These are phyloP conservation scores for Myiothlypis chrysogaster DNA, from an alignment of 2,797 vertebrate species.

Conservation along the genomic window DNA sequence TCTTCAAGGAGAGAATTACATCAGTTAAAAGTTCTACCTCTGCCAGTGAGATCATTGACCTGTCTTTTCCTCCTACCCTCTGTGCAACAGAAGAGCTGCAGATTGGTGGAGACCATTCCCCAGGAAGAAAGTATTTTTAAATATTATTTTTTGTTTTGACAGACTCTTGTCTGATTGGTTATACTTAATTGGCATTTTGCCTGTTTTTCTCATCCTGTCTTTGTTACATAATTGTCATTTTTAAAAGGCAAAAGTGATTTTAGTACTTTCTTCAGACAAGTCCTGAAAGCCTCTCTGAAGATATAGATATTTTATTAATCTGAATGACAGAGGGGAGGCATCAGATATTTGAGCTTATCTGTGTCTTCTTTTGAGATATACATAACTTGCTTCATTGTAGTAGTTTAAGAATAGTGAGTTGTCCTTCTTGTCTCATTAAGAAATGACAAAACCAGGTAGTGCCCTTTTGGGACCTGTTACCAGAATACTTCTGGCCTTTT, in stretches of 20 bases:
- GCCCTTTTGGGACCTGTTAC: not conserved
- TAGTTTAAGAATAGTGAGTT: not conserved
- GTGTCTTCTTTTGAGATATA: not conserved
- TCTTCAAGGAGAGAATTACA: not conserved
- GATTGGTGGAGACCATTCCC: not conserved
- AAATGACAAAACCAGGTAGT: not conserved
- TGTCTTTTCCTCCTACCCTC: not conserved
- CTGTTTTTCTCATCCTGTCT: not conserved
- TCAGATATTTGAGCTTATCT: not conserved
- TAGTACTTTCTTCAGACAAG: not conserved
- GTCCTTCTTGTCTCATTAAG: not conserved
- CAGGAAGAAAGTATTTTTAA: not conserved
- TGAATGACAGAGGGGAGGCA: not conserved
- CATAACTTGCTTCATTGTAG: not conserved
- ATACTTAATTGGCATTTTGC: not conserved
- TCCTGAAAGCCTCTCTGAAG: not conserved
- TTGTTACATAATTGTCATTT: not conserved
- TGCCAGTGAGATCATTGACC: not conserved
- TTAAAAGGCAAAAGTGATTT: not conserved
- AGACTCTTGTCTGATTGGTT: not conserved
- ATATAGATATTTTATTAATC: not conserved
- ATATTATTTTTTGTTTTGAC: not conserved
- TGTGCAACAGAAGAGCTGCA: not conserved
- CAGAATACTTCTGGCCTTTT: not conserved
- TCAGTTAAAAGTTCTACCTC: not conserved